phyloP scores from a whole-genome alignment of 30 jellyfish, hydroid and myxozoan genomes.

The Turritopsis rubra region DNA sequence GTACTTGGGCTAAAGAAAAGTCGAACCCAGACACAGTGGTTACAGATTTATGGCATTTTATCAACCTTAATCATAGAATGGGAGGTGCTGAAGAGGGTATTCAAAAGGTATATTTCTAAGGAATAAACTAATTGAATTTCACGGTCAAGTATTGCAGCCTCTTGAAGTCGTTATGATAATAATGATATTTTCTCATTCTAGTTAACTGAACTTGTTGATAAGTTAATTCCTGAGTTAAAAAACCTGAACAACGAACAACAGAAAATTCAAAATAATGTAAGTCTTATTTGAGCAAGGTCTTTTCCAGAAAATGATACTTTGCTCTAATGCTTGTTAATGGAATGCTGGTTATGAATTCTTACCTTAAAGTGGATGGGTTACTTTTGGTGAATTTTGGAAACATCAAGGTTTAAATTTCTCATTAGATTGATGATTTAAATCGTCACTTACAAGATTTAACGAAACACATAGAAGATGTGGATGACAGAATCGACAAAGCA shows the following conservation, averaged over 20 bases:
- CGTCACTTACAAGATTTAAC: slow-evolving; percentile 8
- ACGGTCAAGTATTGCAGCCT: too few relatives aligned
- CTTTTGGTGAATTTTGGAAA: too few relatives aligned
- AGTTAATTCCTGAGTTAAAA: slow-evolving; percentile 19
- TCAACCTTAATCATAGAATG: slow-evolving; percentile 30
- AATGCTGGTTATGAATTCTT: too few relatives aligned
- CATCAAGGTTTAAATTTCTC: neutral
- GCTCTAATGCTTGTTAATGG: too few relatives aligned
- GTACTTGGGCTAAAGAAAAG: slow-evolving; percentile 26
- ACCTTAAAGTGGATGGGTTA: too few relatives aligned
- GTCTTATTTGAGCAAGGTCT: neutral
- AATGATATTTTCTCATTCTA: neutral
- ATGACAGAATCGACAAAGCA: slow-evolving; percentile 21
- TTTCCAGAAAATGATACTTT: neutral
- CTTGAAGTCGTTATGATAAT: neutral
- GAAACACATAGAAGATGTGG: neutral
- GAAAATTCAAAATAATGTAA: neutral
- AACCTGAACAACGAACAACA: neutral
- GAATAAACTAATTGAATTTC: neutral
- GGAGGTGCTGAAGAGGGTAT: slow-evolving; percentile 34
- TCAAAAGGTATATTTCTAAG: neutral
- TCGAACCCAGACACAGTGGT: slow-evolving; percentile 27
- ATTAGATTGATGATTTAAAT: slow-evolving; percentile 11
- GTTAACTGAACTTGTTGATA: slow-evolving; percentile 27
- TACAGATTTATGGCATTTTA: slow-evolving; percentile 33